A percentile compares a stretch with the other conserved stretches of the same genome.
Evolutionary conservation across 2,888 invertebrate species (phyloP).

Genomic region (Sphecodes monilicornis): DNA sequence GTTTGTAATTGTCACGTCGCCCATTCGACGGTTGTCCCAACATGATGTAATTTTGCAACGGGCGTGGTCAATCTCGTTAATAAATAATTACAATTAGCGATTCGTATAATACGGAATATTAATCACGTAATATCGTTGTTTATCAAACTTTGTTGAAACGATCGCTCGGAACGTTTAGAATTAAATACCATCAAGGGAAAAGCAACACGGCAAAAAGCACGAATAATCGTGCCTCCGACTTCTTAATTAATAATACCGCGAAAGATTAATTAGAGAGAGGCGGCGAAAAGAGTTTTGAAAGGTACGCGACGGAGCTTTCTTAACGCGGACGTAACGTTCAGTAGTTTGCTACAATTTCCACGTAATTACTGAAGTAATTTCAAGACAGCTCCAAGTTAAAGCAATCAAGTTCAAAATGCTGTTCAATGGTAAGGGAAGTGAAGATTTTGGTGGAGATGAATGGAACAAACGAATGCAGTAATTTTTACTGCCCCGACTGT

Average conservation of each 20-base stretch:
- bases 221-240: constrained; percentile 24
- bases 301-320: constrained; percentile 34
- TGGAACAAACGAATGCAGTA: neutral
- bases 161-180: neutral
- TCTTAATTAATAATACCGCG: constrained; percentile 51
- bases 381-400: constrained; percentile 81
- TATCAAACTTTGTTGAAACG: constrained; percentile 7
- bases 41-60: constrained; percentile 51
- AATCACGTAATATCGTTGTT: constrained; percentile 29
- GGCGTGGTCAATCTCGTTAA: constrained; percentile 48
- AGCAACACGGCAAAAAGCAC: neutral
- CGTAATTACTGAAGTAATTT: constrained; percentile 81
- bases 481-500: neutral
- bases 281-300: constrained; percentile 37
- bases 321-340: constrained; percentile 67
- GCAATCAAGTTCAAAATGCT: constrained; percentile 68
- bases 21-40: constrained; percentile 57
- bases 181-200: neutral
- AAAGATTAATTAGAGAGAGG: constrained; percentile 35
- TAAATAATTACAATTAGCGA: constrained; percentile 63
- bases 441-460: constrained; percentile 7
- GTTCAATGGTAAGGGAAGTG: constrained; percentile 32
- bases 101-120: constrained; percentile 40
- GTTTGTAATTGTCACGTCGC: constrained; percentile 61
- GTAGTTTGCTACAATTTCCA: constrained; percentile 79